Base-by-base conservation (phyloP, 2,888 invertebrate genomes). In the Hirtodrosophila confusa region DNA sequence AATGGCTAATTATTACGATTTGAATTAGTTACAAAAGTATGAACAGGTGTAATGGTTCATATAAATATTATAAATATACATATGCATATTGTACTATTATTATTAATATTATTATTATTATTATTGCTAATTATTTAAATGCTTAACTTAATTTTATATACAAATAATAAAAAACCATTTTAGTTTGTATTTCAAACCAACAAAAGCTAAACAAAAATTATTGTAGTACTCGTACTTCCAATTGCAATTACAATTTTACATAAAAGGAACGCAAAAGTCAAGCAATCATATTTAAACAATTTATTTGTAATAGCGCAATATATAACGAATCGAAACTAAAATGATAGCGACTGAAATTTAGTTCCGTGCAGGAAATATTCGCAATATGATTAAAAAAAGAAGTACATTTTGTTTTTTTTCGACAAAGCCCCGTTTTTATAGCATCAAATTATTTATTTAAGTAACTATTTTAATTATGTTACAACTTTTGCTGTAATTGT, bases 71-170 rank as follows among this genome's bases (percentile, higher is more conserved):
- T 37, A 63, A 61, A 49, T 76, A 82, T 63, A 73, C 54, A 68
- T 84, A 86, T 64, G 64, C 68, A 73, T 79, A 86, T 67, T 85
- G 66, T 80, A 85, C 65, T 68, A 83, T 79, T 79, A 71, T 61
- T 56, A 78, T 53, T 53, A 71, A 54, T 58, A 66, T 49, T 60
- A 64, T 51, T 62, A 65, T 43, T 54, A 79, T 64, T 64, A 83
- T 70, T 77, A 86, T 86, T 86, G 75, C 80, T 86, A 80, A 83
- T 79, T 82, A 86, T 82, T 86, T 83, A 86, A 82, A 70, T 69
- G 75, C 85, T 55, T 84, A 79, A 79, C 64, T 40, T 79, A 80
- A 84, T 82, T 85, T 82, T 78, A 66, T 65, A 36, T 53, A 44
- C 51, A 48, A 27, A 31, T 41, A 33, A 65, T 47, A 47, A 72